Conservation (phyloP, 2,888 invertebrate species). For the Criorhina ranunculi region DNA sequence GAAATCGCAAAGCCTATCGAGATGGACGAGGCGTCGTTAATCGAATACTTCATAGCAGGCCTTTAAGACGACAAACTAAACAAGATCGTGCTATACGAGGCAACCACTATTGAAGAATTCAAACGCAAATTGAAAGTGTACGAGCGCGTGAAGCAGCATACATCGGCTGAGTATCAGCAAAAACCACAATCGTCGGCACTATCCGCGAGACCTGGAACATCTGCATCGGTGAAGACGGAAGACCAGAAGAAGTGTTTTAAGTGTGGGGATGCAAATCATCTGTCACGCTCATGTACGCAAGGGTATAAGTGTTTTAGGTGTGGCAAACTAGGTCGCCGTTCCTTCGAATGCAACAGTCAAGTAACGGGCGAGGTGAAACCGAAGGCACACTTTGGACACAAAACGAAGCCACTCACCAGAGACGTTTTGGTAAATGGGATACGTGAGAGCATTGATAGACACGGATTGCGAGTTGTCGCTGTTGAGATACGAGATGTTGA, state of each 20-base stretch:
- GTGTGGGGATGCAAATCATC: background rate
- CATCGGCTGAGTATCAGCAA: no score
- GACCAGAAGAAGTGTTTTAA: constrained; percentile 14
- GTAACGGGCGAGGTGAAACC: background rate
- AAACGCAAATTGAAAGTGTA: constrained; percentile 42
- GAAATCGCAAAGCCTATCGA: constrained; percentile 40
- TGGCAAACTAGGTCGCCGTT: constrained; percentile 28
- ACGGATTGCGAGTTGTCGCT: constrained; percentile 23
- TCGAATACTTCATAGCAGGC: no score
- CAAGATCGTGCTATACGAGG: constrained; percentile 47
- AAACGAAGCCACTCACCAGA: background rate
- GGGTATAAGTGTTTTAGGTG: constrained; percentile 25
- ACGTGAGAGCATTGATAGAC: constrained; percentile 8
- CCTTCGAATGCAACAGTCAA: constrained; percentile 27
- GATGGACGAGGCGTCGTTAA: constrained; percentile 47
- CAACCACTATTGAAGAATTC: constrained; percentile 27
- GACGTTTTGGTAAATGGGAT: background rate
- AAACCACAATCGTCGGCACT: no score
- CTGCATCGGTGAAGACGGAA: no score
- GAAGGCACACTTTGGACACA: background rate
- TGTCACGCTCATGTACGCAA: background rate
- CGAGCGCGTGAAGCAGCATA: no score
- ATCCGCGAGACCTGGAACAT: no score
- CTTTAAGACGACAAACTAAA: constrained; percentile 38
- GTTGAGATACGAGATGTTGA: constrained; percentile 22